Evolutionary conservation across 2,797 vertebrate species (phyloP).

Genomic region (Dryobates pubescens): DNA sequence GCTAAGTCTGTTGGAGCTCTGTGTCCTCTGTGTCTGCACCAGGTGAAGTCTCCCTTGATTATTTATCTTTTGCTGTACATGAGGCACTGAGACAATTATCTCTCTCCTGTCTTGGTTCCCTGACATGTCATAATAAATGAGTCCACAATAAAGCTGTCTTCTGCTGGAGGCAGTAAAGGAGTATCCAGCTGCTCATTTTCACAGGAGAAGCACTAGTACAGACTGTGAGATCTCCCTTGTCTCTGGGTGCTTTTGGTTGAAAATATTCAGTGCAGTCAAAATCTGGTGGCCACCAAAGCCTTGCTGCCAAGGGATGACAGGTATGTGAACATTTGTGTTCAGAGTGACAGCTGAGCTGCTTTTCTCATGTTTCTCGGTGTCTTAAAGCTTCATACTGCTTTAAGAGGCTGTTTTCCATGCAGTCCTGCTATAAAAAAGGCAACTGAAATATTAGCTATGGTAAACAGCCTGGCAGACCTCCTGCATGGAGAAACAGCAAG

Average conservation of each 20-base stretch:
- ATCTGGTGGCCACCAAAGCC: not conserved
- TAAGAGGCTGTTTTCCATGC: not conserved
- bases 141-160: not conserved
- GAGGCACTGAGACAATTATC: not conserved
- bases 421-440: not conserved
- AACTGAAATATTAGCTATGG: not conserved
- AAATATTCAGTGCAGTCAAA: not conserved
- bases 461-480: not conserved
- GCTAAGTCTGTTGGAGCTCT: not conserved
- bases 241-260: not conserved
- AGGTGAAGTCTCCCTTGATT: not conserved
- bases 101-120: not conserved
- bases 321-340: not conserved
- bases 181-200: not conserved
- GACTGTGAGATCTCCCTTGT: not conserved
- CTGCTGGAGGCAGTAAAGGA: not conserved
- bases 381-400: not conserved
- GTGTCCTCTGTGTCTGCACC: not conserved
- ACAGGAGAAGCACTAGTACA: not conserved
- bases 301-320: not conserved
- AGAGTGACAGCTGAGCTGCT: not conserved
- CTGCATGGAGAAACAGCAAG: not conserved
- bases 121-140: not conserved
- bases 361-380: not conserved
- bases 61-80: not conserved